phyloP scores from a whole-genome alignment of 2,797 vertebrate genomes.

The Bryconaethiops microstoma region DNA sequence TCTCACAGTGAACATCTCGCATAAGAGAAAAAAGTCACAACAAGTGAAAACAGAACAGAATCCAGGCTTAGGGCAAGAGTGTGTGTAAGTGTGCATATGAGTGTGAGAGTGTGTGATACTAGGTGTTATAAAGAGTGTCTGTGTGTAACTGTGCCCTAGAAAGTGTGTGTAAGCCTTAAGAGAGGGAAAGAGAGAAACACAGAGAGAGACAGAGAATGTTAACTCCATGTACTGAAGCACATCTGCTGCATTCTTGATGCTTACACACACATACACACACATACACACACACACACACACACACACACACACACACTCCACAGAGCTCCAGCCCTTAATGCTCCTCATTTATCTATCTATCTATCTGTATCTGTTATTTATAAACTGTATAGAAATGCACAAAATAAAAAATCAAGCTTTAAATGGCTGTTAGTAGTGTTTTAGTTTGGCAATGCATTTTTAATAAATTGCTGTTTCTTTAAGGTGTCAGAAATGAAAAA shows the following conservation, averaged over 20 bases:
- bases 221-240: not conserved
- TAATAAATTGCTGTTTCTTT: too few species aligned
- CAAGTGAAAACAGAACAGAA: not conserved
- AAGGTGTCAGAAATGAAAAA: too few species aligned
- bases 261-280: not conserved
- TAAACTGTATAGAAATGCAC: too few species aligned
- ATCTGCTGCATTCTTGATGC: constrained; percentile 36
- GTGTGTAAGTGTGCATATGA: not conserved
- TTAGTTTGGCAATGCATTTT: too few species aligned
- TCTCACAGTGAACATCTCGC: not conserved
- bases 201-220: not conserved
- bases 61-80: not conserved
- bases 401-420: too few species aligned
- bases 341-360: too few species aligned
- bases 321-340: too few species aligned
- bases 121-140: not conserved
- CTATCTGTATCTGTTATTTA: too few species aligned
- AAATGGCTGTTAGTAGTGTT: too few species aligned
- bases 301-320: too few species aligned
- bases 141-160: too few species aligned
- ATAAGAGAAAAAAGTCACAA: not conserved
- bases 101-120: not conserved
- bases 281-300: too few species aligned
- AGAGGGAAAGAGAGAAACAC: not conserved
- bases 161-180: not conserved